Base-by-base conservation (phyloP, 2,797 vertebrate genomes). In the Karalla daura region DNA sequence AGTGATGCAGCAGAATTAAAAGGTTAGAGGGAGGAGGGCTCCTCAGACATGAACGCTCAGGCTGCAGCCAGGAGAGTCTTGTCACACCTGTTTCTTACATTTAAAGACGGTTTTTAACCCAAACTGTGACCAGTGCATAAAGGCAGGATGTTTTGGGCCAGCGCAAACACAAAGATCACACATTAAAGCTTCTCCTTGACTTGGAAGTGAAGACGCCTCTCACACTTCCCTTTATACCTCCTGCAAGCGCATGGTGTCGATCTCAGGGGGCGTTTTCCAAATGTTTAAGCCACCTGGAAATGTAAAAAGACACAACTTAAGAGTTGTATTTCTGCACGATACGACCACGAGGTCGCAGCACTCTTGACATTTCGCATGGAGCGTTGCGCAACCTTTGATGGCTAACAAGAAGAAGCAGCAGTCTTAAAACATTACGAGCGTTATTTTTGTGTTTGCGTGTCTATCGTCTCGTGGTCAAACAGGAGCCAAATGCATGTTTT, bases 191-290 rank as follows among this genome's bases (percentile, higher is more conserved):
- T 41, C 8, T 54, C 20, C 39, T 20, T 41, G 11, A 10, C 30
- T 47, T 43, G 2, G 17, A 44, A 24, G 30, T 39, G 3, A 58
- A 45, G 28, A 11, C 7, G 33, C 11, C 3, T 35, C 20, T 67
- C 8, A 49, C n/a, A 7, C 4, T 9, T 27, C 35, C 7, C 62
- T 60, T 61, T 33, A 4, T 14, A 1, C 28, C 14, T 17, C 21
- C 33, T 27, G 10, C 5, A 23, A 27, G 11, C 41, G 11, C 6
- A 10, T 21, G 35, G 8, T 23, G 21, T 23, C 20, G 35, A 41
- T 50, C 23, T 49, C n/a, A 47, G 51, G 59, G n/a, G n/a, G n/a
- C n/a, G n/a, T n/a, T n/a, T 41, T 11, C 4, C 9, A 18, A 51
- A 30, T 11, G 0, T 7, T 27, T 27, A 2, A 33, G 14, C 5